These are phyloP conservation scores for Sylvilagus bachmani DNA, from an alignment of 2,113 vertebrate genomes.

Conservation along the genomic window DNA sequence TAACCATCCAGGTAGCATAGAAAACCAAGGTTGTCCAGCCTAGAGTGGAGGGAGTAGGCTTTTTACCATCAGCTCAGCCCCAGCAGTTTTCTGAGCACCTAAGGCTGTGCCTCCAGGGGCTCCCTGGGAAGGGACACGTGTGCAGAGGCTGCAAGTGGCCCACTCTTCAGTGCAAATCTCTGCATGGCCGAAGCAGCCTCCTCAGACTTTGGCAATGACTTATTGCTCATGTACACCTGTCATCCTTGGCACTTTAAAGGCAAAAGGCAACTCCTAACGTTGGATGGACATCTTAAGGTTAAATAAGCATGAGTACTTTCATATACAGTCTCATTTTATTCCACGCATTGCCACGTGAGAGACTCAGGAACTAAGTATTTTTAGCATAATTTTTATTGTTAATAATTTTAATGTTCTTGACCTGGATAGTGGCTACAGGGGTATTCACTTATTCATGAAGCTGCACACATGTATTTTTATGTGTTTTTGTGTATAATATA, in stretches of 20 bases:
- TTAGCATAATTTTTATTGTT: slow-evolving; percentile 9
- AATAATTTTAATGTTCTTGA: slow-evolving; percentile 25
- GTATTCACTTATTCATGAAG: slow-evolving; percentile 5
- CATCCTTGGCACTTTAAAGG: neutral
- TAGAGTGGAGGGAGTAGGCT: neutral
- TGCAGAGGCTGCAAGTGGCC: neutral
- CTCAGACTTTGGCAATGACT: neutral
- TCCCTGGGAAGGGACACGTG: neutral
- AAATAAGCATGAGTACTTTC: neutral
- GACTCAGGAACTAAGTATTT: neutral
- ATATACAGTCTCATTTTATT: slow-evolving; percentile 20
- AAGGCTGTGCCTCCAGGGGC: neutral
- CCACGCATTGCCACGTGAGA: neutral
- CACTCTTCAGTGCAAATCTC: slow-evolving; percentile 14
- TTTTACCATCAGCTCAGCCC: neutral
- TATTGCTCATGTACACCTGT: neutral
- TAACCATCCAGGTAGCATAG: neutral
- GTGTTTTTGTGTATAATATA: neutral
- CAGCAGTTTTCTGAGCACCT: neutral
- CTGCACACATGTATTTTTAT: neutral
- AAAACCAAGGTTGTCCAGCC: neutral
- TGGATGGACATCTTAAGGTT: neutral
- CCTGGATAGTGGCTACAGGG: neutral
- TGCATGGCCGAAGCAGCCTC: neutral
- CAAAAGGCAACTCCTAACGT: neutral